Evolutionary conservation across 2,113 vertebrate genomes (phyloP), one percentile per base, ranked within the genome.

Genomic region (Garra rufa): DNA sequence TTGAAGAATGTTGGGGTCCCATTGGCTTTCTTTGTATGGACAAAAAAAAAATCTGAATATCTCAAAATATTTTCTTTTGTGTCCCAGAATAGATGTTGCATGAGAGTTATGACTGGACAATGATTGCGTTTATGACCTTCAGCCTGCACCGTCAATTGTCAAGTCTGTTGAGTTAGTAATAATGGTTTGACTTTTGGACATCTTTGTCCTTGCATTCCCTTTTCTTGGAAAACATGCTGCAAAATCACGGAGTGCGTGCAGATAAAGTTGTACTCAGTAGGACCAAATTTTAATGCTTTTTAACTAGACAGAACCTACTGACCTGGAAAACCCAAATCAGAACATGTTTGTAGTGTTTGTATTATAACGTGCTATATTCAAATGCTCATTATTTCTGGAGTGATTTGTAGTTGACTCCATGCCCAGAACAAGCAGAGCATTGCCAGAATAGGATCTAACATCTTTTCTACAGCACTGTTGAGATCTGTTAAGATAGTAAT

Each of bases 121-220:
- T 10, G 26, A n/a, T 28, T 0, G 26, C 17, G 7, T 14, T 24
- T 19, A 1, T 76, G 50, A n/a, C 50, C 28, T 76, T 76, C 17
- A 38, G 50, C 19, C 75, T 76, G 9, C 6, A 14, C 28, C 6
- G 19, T 76, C 30, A 76, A 8, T 50, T 55, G 30, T 76, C 28
- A 57, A 13, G 4, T 52, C 9, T 55, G 19, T 41, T 10, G 3
- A 8, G 48, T 7, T 73, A 14, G 41, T 44, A 44, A 24, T 24
- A 73, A 73, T 73, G 41, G n/a, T 57, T 76, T 38, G 48, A 57
- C 75, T 73, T 76, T 76, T 76, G 50, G 57, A 57, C 75, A n/a
- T 46, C 0, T 41, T 38, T 57, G 10, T 76, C 59, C 24, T 4
- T 26, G 13, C 59, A 6, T 63, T 63, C n/a, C n/a, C 21, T 71